These are phyloP conservation scores for Lathronympha strigana DNA, from an alignment of 2,888 invertebrate species.

Conservation along the genomic window DNA sequence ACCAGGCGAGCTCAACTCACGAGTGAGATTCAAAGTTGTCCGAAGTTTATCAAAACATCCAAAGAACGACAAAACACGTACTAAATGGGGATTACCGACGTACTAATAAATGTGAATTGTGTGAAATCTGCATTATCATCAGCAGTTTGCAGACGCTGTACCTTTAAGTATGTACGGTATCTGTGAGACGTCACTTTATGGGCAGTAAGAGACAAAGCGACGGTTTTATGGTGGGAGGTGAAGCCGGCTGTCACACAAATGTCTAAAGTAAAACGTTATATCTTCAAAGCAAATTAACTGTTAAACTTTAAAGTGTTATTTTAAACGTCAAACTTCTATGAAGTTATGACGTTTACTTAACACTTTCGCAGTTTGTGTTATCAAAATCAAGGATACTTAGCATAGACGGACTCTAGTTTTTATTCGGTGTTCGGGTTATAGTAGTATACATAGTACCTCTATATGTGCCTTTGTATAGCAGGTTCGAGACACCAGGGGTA, in stretches of 20 bases:
- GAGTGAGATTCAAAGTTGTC: no score
- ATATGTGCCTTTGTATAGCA: no score
- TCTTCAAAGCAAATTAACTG: no score
- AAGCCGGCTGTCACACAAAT: slow-evolving; percentile 31
- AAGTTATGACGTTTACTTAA: no score
- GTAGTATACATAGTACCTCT: no score
- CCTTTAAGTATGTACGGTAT: slow-evolving; percentile 58
- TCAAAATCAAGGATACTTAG: no score
- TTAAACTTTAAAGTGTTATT: no score
- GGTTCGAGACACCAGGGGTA: no score
- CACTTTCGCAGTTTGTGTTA: no score
- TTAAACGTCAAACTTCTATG: no score
- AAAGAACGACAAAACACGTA: slow-evolving; percentile 20
- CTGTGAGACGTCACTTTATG: slow-evolving; percentile 73
- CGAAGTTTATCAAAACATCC: slow-evolving; percentile 13
- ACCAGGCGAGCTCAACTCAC: no score
- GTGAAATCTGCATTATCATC: slow-evolving; percentile 43
- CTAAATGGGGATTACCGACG: slow-evolving; percentile 12
- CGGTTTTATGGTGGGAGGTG: slow-evolving; percentile 45
- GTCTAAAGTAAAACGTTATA: not conserved
- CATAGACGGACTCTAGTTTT: not conserved
- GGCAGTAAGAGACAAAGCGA: slow-evolving; percentile 49
- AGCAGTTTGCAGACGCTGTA: slow-evolving; percentile 47
- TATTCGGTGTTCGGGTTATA: no score
- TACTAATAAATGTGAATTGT: slow-evolving; percentile 36